Evolutionary conservation across 2,888 invertebrate species (phyloP), one percentile per base, ranked within the genome.

Genomic region (Hydropsyche betteni): DNA sequence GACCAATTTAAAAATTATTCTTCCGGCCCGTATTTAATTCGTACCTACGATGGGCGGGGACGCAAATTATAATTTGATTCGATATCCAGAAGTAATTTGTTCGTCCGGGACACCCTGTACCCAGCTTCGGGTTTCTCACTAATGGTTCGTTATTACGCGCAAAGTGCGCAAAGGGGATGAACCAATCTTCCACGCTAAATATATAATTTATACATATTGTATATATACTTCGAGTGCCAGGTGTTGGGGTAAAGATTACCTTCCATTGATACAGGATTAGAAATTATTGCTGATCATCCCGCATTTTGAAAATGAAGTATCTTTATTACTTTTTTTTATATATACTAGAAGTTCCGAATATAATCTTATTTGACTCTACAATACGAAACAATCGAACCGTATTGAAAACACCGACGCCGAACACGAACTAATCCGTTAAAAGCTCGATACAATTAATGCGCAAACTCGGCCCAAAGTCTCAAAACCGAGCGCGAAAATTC

Each of bases 1-100:
- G 24, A 24, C 24, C 24, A 24, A 24, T 24, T 24, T 24, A 24
- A 24, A 24, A 24, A 24, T 24, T 24, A 24, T 44, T 44, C 44
- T 44, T 10, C 10, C 4, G 44, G 44, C 44, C 44, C 4, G 6
- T 44, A 10, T 44, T 44, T 10, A 44, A 44, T 44, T 44, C 4
- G 24, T 24, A 24, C 24, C 24, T 8, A 10, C 2, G 44, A 44
- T 8, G 44, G 44, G 4, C 69, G 69, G 71, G 68, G 74, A 58
- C 52, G 72, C 74, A 76, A 78, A 78, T 78, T 78, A 76, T 78
- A 76, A 75, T 78, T 78, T 78, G 76, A 76, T 78, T 78, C 72
- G 76, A 78, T 44, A 44, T 78, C 75, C 74, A 74, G 68, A 76
- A 75, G 76, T 72, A 76, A 78, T 78, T 78, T 78, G 71, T 70